Evolutionary conservation across 2,888 invertebrate species (phyloP).

Genomic region (Lithodes maja): DNA sequence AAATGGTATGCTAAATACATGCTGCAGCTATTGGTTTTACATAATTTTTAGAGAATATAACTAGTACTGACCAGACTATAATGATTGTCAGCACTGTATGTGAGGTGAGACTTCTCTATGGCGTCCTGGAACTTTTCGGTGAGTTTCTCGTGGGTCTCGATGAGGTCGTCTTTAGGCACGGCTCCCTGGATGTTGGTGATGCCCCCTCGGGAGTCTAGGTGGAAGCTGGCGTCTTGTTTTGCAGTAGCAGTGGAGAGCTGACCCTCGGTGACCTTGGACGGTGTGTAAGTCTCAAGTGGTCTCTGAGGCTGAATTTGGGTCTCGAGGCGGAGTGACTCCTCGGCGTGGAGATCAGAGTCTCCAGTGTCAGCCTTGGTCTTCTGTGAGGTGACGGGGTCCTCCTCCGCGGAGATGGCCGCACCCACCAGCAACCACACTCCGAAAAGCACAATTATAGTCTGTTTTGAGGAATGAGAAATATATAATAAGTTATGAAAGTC

Average conservation of each 20-base stretch:
- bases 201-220: slow-evolving; percentile 31
- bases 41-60: no score
- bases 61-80: not conserved
- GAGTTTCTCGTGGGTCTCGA: slow-evolving; percentile 12
- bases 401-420: not conserved
- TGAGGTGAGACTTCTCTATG: not conserved
- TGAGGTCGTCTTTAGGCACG: slow-evolving; percentile 7
- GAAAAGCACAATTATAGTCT: not conserved
- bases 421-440: not conserved
- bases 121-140: slow-evolving; percentile 10
- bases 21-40: no score
- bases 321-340: not conserved
- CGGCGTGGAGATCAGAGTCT: not conserved
- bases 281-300: not conserved
- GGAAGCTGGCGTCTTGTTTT: slow-evolving; percentile 26
- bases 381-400: not conserved
- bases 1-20: no score
- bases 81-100: not conserved
- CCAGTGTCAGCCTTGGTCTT: not conserved
- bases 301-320: not conserved
- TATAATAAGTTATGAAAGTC: no score
- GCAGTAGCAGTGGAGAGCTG: not conserved
- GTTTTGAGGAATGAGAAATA: no score
- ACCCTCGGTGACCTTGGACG: slow-evolving; percentile 15
- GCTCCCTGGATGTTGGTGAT: slow-evolving; percentile 33